phyloP scores from a whole-genome alignment of 1,140 invertebrate genomes.

The Scaptomyza pallida region DNA sequence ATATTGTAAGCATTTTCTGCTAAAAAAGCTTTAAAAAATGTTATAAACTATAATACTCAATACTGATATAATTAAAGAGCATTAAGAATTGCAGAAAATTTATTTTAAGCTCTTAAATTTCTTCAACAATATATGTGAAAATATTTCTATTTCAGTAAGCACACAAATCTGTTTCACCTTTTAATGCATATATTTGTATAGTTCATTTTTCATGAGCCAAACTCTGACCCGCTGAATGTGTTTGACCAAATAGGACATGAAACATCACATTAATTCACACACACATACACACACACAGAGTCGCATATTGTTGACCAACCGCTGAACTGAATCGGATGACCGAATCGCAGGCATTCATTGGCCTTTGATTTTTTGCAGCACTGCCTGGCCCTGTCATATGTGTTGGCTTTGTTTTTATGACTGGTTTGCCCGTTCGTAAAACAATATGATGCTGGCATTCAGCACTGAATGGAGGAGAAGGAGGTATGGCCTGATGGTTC shows the following conservation, averaged over 20 bases:
- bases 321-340: slow-evolving; percentile 22
- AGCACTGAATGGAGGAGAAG: background rate
- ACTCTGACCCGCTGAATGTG: background rate
- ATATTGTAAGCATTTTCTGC: too few species aligned
- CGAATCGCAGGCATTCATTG: slow-evolving; percentile 29
- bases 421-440: slow-evolving; percentile 35
- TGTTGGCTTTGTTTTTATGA: slow-evolving; percentile 10
- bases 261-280: slow-evolving; percentile 25
- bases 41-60: too few species aligned
- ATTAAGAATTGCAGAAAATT: too few species aligned
- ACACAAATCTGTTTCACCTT: too few species aligned
- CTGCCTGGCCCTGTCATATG: slow-evolving; percentile 34
- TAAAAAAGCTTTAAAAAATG: too few species aligned
- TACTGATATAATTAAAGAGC: too few species aligned
- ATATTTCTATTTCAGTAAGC: too few species aligned
- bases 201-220: slow-evolving; percentile 11
- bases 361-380: slow-evolving; percentile 65
- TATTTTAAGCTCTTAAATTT: too few species aligned
- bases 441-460: slow-evolving; percentile 31
- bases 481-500: too few species aligned
- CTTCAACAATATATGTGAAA: too few species aligned
- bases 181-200: background rate
- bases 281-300: background rate
- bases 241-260: background rate
- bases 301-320: slow-evolving; percentile 28